phyloP scores from a whole-genome alignment of 1,140 invertebrate genomes.

The Drosophila simulans region DNA sequence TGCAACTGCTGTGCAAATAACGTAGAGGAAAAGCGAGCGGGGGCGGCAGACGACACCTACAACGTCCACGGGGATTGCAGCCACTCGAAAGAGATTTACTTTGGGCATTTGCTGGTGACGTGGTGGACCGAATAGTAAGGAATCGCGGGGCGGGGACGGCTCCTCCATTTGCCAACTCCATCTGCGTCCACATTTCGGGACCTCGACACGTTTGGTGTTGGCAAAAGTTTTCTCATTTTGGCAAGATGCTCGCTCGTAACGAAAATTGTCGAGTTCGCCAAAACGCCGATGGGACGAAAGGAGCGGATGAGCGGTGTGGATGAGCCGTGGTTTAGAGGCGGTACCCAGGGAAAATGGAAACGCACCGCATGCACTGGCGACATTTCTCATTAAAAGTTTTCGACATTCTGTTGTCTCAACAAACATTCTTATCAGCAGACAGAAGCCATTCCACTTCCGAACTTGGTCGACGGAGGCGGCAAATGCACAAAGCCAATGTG shows the following conservation, averaged over 20 bases:
- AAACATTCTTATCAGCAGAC: slow-evolving; percentile 75
- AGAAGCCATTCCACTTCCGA: slow-evolving; percentile 70
- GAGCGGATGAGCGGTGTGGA: not conserved
- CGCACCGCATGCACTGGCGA: slow-evolving; percentile 66
- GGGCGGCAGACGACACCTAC: slow-evolving; percentile 37
- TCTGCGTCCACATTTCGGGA: slow-evolving; percentile 36
- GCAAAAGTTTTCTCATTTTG: slow-evolving; percentile 80
- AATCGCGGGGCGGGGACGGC: slow-evolving; percentile 4
- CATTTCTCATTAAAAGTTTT: slow-evolving; percentile 81
- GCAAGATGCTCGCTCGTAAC: slow-evolving; percentile 77
- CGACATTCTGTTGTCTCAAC: slow-evolving; percentile 55
- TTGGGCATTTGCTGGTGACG: slow-evolving; percentile 53
- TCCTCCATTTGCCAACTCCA: slow-evolving; percentile 35
- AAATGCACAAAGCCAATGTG: slow-evolving; percentile 18
- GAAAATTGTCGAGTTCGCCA: slow-evolving; percentile 75
- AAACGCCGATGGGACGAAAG: slow-evolving; percentile 59
- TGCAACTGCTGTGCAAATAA: slow-evolving; percentile 81
- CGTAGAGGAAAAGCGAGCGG: slow-evolving; percentile 38
- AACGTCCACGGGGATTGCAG: slow-evolving; percentile 65
- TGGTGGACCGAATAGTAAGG: slow-evolving; percentile 6
- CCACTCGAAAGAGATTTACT: slow-evolving; percentile 80
- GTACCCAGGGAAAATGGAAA: slow-evolving; percentile 41
- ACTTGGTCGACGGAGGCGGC: slow-evolving; percentile 12
- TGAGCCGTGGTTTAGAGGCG: not conserved
- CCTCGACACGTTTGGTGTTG: slow-evolving; percentile 75